Conservation (phyloP, 2,888 invertebrate species). For the Aplocera efformata region DNA sequence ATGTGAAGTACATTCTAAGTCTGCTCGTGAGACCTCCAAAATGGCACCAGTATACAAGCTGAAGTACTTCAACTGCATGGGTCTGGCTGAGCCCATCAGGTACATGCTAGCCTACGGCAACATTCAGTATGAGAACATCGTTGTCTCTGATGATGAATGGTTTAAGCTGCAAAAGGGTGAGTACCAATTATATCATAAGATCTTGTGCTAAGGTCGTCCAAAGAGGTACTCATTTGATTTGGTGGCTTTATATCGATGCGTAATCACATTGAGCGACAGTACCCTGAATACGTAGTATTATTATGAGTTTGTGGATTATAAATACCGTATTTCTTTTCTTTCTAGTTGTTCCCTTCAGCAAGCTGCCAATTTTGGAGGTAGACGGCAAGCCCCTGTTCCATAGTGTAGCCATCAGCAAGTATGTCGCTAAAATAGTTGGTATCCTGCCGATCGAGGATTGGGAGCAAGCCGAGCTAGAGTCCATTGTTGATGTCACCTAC, state of each 20-base stretch:
- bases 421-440: conserved; percentile 56
- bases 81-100: conserved; percentile 42
- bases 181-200: too few relatives aligned
- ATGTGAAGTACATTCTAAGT: conserved; percentile 14
- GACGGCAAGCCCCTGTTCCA: conserved; percentile 62
- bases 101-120: conserved; percentile 43
- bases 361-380: conserved; percentile 64
- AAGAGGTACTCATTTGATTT: too few relatives aligned
- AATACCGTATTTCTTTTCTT: too few relatives aligned
- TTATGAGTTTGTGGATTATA: too few relatives aligned
- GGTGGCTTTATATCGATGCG: too few relatives aligned
- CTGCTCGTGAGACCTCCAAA: conserved; percentile 21
- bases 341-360: conserved; percentile 65
- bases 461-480: conserved; percentile 55
- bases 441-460: conserved; percentile 51
- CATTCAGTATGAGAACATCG: conserved; percentile 39
- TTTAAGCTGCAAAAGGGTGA: conserved; percentile 30
- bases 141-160: conserved; percentile 30
- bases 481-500: conserved; percentile 45
- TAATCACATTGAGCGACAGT: too few relatives aligned
- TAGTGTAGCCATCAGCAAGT: conserved; percentile 63
- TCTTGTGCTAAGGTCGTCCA: too few relatives aligned
- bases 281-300: too few relatives aligned
- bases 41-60: conserved; percentile 39
- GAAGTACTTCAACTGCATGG: conserved; percentile 44